phyloP scores from a whole-genome alignment of 2,797 vertebrate species.

The Neostethus bicornis region DNA sequence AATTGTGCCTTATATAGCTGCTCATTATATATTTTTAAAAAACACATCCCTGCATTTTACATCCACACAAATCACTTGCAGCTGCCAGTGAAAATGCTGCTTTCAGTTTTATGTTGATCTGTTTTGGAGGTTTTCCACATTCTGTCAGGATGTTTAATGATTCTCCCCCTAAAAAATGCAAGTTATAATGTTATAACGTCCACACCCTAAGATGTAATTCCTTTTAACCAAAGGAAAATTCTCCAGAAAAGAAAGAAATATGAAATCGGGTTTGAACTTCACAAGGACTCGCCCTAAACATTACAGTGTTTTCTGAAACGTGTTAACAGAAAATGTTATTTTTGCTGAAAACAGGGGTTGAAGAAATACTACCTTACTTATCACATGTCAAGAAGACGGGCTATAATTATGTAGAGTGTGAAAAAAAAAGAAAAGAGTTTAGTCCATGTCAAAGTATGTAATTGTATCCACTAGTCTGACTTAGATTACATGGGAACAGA shows the following conservation, averaged over 20 bases:
- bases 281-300: background rate
- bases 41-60: conserved; percentile 10
- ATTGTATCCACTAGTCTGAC: too few species aligned
- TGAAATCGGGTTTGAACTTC: background rate
- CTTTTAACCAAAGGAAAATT: background rate
- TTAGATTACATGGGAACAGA: too few species aligned
- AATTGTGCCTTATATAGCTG: conserved; percentile 15
- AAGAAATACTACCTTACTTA: too few species aligned
- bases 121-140: background rate
- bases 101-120: background rate
- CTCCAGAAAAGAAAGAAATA: background rate
- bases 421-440: too few species aligned
- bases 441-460: too few species aligned
- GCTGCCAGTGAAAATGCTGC: background rate
- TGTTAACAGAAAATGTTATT: background rate
- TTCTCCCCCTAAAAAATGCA: background rate
- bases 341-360: too few species aligned
- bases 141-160: background rate
- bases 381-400: too few species aligned
- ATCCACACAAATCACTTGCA: conserved; percentile 22
- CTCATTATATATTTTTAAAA: conserved; percentile 4
- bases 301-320: background rate
- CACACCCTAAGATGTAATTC: background rate
- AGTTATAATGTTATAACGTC: background rate
- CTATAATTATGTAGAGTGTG: too few species aligned